Evolutionary conservation across 2,113 vertebrate species (phyloP).

Genomic region (Mobula hypostoma): DNA sequence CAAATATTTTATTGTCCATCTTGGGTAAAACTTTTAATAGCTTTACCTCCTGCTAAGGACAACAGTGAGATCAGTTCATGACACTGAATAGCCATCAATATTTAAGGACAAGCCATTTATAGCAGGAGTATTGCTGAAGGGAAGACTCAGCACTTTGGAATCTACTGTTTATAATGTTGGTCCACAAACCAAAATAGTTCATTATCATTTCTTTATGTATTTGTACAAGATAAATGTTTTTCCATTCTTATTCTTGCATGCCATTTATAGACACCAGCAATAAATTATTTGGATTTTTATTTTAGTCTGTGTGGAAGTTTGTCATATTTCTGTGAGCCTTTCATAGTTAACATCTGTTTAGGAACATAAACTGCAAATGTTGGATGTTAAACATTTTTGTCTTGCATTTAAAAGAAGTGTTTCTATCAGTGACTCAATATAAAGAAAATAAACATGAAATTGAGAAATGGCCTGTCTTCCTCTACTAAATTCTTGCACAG

Average conservation of each 20-base stretch:
- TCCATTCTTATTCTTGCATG: not conserved
- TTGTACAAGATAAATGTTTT: not conserved
- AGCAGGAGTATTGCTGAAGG: not conserved
- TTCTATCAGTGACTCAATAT: not conserved
- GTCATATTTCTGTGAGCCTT: not conserved
- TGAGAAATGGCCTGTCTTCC: not conserved
- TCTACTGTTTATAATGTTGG: not conserved
- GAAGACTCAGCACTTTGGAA: conserved; percentile 24
- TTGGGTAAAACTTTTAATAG: conserved; percentile 27
- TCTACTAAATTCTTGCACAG: not conserved
- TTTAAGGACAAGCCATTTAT: conserved; percentile 28
- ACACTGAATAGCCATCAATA: not conserved
- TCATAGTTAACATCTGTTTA: not conserved
- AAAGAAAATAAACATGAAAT: not conserved
- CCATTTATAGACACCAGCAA: not conserved
- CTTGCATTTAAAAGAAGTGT: no score
- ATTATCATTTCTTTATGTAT: not conserved
- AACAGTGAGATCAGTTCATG: not conserved
- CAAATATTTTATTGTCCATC: conserved; percentile 17
- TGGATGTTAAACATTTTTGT: no score
- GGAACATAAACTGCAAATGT: no score
- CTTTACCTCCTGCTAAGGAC: not conserved
- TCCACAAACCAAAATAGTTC: conserved; percentile 22
- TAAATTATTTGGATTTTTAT: not conserved
- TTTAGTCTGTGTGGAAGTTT: not conserved